phyloP scores from a whole-genome alignment of 2,888 invertebrate species.

The Oasisia sp. region DNA sequence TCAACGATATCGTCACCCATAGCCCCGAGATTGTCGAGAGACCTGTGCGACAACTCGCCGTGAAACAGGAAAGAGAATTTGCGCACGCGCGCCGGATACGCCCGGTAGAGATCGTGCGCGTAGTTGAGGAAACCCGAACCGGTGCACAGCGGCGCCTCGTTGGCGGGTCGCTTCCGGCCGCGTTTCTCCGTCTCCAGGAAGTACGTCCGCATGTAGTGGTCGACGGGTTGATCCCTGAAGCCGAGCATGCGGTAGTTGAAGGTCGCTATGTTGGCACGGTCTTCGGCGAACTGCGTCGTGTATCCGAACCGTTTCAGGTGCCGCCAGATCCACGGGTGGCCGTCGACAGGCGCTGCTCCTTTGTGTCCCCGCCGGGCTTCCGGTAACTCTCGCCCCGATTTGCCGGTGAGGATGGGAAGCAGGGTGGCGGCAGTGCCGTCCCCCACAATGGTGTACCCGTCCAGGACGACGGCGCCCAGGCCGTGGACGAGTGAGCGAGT shows the following conservation, averaged over 20 bases:
- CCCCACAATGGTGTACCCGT: constrained; percentile 39
- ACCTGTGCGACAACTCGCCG: not conserved
- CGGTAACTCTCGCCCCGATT: constrained; percentile 31
- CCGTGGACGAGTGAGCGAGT: constrained; percentile 42
- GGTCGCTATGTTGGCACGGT: constrained; percentile 85
- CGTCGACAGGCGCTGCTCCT: constrained; percentile 75
- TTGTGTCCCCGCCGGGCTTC: too few relatives aligned
- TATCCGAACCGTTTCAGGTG: constrained; percentile 72
- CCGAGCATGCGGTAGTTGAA: constrained; percentile 92
- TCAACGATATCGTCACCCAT: not conserved
- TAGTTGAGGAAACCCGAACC: too few relatives aligned
- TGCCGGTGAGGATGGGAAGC: constrained; percentile 34
- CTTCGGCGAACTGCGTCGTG: constrained; percentile 85
- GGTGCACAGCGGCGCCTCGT: too few relatives aligned
- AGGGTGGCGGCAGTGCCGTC: constrained; percentile 37
- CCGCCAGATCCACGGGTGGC: constrained; percentile 88
- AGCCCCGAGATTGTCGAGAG: not conserved
- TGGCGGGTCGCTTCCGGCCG: too few relatives aligned
- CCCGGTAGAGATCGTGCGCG: too few relatives aligned
- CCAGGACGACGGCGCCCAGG: constrained; percentile 46
- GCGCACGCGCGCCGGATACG: too few relatives aligned
- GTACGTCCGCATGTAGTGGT: constrained; percentile 80
- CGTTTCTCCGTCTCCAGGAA: too few relatives aligned
- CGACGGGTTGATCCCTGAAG: too few relatives aligned
- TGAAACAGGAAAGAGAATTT: not conserved